These are phyloP conservation scores for Acanthurus lineatus DNA, from an alignment of 2,797 vertebrate genomes.

Conservation along the genomic window DNA sequence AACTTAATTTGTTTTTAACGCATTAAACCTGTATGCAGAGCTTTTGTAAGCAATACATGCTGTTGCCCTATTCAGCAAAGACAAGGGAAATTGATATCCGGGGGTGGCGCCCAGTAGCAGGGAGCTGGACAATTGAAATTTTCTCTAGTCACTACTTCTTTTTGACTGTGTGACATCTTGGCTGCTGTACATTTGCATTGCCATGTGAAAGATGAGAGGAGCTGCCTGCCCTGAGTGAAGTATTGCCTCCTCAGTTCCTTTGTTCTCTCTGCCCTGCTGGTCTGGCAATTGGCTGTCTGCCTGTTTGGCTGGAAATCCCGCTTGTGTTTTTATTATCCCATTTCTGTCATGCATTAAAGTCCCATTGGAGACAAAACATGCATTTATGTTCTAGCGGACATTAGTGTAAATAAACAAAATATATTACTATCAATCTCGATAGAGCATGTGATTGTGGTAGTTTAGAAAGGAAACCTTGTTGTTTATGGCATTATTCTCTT, in stretches of 20 bases:
- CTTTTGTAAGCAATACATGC: not conserved
- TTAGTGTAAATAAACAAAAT: not conserved
- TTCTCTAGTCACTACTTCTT: slow-evolving; percentile 12
- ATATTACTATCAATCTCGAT: not conserved
- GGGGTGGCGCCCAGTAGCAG: slow-evolving; percentile 15
- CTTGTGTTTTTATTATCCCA: slow-evolving; percentile 43
- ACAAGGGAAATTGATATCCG: slow-evolving; percentile 13
- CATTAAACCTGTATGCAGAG: not conserved
- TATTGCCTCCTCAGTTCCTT: slow-evolving; percentile 70
- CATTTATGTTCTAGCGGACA: slow-evolving; percentile 11
- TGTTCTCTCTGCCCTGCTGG: slow-evolving; percentile 63
- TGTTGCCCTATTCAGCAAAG: slow-evolving; percentile 20
- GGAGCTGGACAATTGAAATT: slow-evolving; percentile 47
- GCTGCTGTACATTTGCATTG: slow-evolving; percentile 49
- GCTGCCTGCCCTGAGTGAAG: slow-evolving; percentile 57
- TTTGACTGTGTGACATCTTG: slow-evolving; percentile 46
- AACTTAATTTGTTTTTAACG: slow-evolving; percentile 30
- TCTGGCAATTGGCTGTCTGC: slow-evolving; percentile 50
- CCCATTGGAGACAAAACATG: slow-evolving; percentile 25
- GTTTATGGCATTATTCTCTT: not conserved
- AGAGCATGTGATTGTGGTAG: not conserved
- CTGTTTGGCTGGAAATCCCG: slow-evolving; percentile 41
- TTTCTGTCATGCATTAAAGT: slow-evolving; percentile 34
- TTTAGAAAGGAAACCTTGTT: slow-evolving; percentile 10
- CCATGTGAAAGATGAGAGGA: slow-evolving; percentile 73